Percentiles rank a stretch among this genome's conserved stretches.
phyloP scores from a whole-genome alignment of 1,140 invertebrate species.

The Caenorhabditis brenneri region DNA sequence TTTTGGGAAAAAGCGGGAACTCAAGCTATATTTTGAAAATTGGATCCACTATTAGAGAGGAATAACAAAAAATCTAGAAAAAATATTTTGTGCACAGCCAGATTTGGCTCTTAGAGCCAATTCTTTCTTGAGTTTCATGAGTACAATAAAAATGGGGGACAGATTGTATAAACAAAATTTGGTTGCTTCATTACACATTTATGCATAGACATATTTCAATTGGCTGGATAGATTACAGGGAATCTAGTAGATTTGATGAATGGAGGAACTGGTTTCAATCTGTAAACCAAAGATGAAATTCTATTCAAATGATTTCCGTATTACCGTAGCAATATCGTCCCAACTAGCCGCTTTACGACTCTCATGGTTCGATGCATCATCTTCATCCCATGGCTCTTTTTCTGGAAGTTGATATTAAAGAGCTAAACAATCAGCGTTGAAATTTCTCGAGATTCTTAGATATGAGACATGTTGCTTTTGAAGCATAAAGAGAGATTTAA shows the following conservation, averaged over 20 bases:
- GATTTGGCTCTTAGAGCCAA: too few relatives aligned
- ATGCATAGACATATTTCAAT: neutral
- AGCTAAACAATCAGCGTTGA: neutral
- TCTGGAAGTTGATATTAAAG: neutral
- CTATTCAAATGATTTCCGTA: neutral
- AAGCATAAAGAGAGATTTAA: slow-evolving; percentile 1
- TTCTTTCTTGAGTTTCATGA: too few relatives aligned
- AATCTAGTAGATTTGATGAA: neutral
- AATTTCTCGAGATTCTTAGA: neutral
- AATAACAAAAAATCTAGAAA: too few relatives aligned
- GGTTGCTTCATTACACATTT: neutral
- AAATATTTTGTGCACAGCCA: too few relatives aligned
- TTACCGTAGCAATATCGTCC: neutral
- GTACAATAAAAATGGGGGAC: too few relatives aligned
- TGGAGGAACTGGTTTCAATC: neutral
- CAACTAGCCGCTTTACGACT: neutral
- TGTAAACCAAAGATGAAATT: neutral
- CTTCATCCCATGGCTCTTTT: slow-evolving; percentile 28
- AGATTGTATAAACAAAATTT: too few relatives aligned
- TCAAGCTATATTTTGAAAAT: too few relatives aligned
- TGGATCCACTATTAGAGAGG: neutral
- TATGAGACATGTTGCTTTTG: slow-evolving; percentile 17
- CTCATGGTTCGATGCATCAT: neutral
- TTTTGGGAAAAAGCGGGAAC: neutral
- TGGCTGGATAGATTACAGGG: neutral